A percentile compares a stretch with the other conserved stretches of the same genome.
Evolutionary conservation across 2,888 invertebrate species (phyloP).

Genomic region (Limulus polyphemus): DNA sequence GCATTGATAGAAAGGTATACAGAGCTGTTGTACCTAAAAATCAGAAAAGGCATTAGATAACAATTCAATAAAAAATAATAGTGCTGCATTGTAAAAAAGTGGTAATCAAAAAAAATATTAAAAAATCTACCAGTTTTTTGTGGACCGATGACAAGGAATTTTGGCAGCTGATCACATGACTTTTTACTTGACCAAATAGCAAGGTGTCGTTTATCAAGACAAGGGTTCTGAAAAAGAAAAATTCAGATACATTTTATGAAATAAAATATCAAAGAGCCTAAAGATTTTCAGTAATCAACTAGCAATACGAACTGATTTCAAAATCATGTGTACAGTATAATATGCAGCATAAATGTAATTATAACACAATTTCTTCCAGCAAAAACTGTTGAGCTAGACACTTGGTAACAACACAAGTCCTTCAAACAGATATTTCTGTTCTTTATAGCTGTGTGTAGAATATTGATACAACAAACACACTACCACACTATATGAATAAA

Average conservation of each 20-base stretch:
- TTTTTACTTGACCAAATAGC: conserved; percentile 90
- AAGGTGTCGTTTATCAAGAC: conserved; percentile 79
- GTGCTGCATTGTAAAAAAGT: background rate
- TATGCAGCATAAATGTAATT: too few relatives aligned
- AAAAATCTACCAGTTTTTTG: conserved; percentile 69
- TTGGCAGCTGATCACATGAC: conserved; percentile 80
- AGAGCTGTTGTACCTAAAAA: conserved; percentile 67
- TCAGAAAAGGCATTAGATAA: background rate
- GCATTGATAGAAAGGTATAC: conserved; percentile 88
- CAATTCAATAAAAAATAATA: background rate
- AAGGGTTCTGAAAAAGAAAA: conserved; percentile 59
- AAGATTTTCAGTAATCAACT: too few relatives aligned
- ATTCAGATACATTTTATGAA: background rate
- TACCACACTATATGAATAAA: too few relatives aligned
- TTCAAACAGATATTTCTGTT: too few relatives aligned
- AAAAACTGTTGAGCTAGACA: too few relatives aligned
- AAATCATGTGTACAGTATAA: too few relatives aligned
- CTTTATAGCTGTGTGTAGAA: too few relatives aligned
- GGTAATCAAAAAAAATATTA: background rate
- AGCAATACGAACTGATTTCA: too few relatives aligned
- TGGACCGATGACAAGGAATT: conserved; percentile 88
- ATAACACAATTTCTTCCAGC: too few relatives aligned
- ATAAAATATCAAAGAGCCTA: too few relatives aligned
- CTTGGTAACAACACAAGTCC: too few relatives aligned
- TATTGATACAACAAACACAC: too few relatives aligned